Percentiles rank a stretch among this genome's conserved stretches.
Evolutionary conservation across 2,113 vertebrate genomes (phyloP).

Genomic region (Peromyscus maniculatus): DNA sequence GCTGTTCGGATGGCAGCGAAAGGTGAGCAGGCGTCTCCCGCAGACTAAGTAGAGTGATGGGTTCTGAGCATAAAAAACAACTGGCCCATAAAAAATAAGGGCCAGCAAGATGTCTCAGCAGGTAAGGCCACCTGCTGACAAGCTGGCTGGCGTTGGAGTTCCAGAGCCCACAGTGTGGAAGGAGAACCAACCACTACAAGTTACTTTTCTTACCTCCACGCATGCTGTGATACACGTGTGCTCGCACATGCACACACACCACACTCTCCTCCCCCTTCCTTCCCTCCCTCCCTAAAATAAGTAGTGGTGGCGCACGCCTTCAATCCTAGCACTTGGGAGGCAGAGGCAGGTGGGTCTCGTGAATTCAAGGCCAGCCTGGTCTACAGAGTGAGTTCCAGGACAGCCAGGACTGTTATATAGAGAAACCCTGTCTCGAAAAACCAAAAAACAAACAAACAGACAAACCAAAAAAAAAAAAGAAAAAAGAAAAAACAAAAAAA

Average conservation of each 20-base stretch:
- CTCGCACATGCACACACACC: background rate
- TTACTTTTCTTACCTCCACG: background rate
- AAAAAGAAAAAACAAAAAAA: too few relatives aligned
- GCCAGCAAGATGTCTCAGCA: background rate
- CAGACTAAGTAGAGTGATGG: too few relatives aligned
- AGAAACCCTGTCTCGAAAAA: too few relatives aligned
- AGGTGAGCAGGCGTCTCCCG: slow-evolving; percentile 87
- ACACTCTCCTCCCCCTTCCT: background rate
- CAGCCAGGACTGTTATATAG: too few relatives aligned
- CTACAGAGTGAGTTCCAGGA: too few relatives aligned
- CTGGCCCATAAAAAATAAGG: background rate
- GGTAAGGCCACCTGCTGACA: background rate
- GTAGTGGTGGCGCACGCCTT: background rate
- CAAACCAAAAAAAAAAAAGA: background rate
- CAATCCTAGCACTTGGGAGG: too few relatives aligned
- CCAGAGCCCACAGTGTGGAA: background rate
- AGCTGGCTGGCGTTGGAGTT: background rate
- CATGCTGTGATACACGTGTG: background rate
- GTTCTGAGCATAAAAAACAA: background rate
- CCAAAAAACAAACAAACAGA: too few relatives aligned
- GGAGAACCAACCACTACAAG: background rate
- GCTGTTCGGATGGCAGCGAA: slow-evolving; percentile 92
- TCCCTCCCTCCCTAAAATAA: background rate
- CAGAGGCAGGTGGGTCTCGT: too few relatives aligned
- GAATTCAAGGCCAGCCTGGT: too few relatives aligned